A percentile compares a stretch with the other conserved stretches of the same genome.
phyloP scores from a whole-genome alignment of 2,888 invertebrate genomes.

The Mayetiola destructor region DNA sequence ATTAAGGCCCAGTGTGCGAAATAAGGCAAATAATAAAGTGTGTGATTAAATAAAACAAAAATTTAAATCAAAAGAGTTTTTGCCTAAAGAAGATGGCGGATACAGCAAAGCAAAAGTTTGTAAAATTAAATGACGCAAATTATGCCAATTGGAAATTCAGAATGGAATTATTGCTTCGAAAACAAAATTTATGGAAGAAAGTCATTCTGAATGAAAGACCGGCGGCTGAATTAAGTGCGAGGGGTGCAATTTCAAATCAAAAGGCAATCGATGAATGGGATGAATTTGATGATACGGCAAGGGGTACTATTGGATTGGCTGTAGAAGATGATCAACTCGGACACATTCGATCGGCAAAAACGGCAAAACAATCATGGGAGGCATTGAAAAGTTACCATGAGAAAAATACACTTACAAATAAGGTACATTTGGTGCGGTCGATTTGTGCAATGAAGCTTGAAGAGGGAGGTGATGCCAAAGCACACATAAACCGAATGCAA shows the following conservation, averaged over 20 bases:
- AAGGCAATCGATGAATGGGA: conserved; percentile 15
- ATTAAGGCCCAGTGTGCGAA: no score
- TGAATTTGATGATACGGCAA: conserved; percentile 16
- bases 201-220: background rate
- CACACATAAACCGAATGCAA: conserved; percentile 17
- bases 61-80: no score
- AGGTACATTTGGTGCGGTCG: conserved; percentile 18
- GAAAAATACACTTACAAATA: conserved; percentile 16
- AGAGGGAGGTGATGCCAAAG: conserved; percentile 17
- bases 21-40: no score
- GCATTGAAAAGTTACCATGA: conserved; percentile 16
- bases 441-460: conserved; percentile 17
- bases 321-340: conserved; percentile 17
- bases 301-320: conserved; percentile 14
- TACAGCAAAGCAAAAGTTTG: no score
- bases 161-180: background rate
- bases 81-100: no score
- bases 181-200: background rate
- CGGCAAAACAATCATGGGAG: conserved; percentile 16
- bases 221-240: background rate
- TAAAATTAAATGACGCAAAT: no score
- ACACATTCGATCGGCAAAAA: conserved; percentile 14
- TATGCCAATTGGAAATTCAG: conserved; percentile 9
- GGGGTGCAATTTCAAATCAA: conserved; percentile 8
- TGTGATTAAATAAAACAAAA: no score